These are phyloP conservation scores for Sebastes kiyomatsui DNA, from an alignment of 2,797 vertebrate genomes.

Conservation along the genomic window DNA sequence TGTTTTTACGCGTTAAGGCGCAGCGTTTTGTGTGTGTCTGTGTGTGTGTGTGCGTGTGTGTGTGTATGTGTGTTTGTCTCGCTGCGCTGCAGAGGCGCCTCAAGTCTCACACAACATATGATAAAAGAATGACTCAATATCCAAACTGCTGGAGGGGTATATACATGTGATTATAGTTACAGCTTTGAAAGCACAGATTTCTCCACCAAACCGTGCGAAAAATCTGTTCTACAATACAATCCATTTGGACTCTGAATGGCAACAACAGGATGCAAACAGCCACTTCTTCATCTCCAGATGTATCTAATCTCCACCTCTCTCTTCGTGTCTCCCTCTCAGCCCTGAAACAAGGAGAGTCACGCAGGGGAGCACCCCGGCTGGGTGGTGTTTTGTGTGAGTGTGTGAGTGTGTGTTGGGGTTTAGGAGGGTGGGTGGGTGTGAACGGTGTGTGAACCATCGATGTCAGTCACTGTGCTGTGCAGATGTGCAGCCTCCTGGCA, in stretches of 20 bases:
- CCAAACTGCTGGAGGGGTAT: constrained; percentile 31
- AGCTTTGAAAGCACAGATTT: constrained; percentile 23
- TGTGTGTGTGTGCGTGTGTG: not conserved
- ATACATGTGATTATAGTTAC: constrained; percentile 12
- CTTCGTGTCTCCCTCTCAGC: constrained; percentile 37
- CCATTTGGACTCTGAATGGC: constrained; percentile 22
- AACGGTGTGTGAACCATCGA: constrained; percentile 37
- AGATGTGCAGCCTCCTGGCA: constrained; percentile 67
- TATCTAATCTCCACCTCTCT: constrained; percentile 26
- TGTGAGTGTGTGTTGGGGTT: constrained; percentile 9
- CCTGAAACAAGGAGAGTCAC: constrained; percentile 66
- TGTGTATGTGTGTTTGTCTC: constrained; percentile 33
- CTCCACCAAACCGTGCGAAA: not conserved
- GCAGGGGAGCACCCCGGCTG: constrained; percentile 47
- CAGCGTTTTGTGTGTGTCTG: constrained; percentile 36
- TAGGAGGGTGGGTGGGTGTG: not conserved
- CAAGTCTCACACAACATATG: constrained; percentile 50
- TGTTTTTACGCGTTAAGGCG: constrained; percentile 72
- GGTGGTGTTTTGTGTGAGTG: constrained; percentile 25
- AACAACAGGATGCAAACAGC: constrained; percentile 34
- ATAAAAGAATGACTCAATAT: constrained; percentile 52
- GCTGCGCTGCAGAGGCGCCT: constrained; percentile 62
- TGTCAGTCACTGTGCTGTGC: constrained; percentile 63
- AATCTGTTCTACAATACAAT: not conserved
- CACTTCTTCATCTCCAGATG: constrained; percentile 22